Evolutionary conservation across 2,888 invertebrate species (phyloP), one percentile per base, ranked within the genome.

Genomic region (Hydriomena furcata): DNA sequence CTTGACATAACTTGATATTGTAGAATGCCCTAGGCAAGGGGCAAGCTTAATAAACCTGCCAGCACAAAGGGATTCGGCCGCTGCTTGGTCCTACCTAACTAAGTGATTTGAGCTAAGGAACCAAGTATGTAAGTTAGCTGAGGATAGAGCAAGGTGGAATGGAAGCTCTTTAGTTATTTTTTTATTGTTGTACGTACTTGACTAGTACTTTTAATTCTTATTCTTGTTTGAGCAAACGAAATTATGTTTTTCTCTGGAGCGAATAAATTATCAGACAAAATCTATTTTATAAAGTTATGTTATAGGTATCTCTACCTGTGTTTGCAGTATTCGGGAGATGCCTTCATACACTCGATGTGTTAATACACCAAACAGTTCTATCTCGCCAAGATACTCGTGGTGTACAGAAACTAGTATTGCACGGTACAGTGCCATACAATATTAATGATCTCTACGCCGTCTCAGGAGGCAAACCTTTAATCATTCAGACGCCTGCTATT

Each of bases 401-500:
- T 24, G 24, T 13, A 30, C n/a, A 3, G 11, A 21, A 30, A 32
- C 7, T 34, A 25, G 40, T 24, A 37, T 24, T 13, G 28, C 44
- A 35, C 7, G 30, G 42, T 28, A 48, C 41, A 30, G 23, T 6
- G 6, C 23, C 7, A 24, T 54, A 30, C 52, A 56, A 40, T 30
- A 40, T 56, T 56, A 47, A 50, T 20, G 37, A n/a, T 10, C 30
- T 21, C 36, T 25, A 21, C 38, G 34, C 24, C 44, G 45, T 57
- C 56, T 52, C 48, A 8, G 36, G n/a, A 10, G 24, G 28, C 47
- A 30, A 44, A 53, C 27, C 4, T 37, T 51, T 45, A 45, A 56
- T 36, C 5, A 41, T 23, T 27, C 37, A 53, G 42, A 32, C 34
- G 10, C 31, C 6, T 2, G 38, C 11, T 13, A 27, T 38, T 34